phyloP scores from a whole-genome alignment of 1,140 invertebrate genomes.

The Drepana arcuata region DNA sequence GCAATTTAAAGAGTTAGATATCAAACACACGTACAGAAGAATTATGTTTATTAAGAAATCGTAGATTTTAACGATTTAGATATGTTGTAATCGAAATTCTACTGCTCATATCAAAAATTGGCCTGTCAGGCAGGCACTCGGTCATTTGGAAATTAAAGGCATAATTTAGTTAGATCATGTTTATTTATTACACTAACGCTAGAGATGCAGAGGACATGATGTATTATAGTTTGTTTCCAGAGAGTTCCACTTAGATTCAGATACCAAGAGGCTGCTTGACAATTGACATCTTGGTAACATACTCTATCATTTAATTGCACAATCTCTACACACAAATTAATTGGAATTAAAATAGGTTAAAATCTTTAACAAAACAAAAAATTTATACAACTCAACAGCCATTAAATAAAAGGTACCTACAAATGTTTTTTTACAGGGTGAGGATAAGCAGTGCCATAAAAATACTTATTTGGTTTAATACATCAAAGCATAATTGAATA shows the following conservation, averaged over 20 bases:
- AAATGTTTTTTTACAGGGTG: slow-evolving; percentile 4
- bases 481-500: slow-evolving; percentile 11
- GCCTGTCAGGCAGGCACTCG: too few relatives aligned
- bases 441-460: slow-evolving; percentile 10
- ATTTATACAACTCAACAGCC: slow-evolving; percentile 13
- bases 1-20: too few relatives aligned
- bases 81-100: too few relatives aligned
- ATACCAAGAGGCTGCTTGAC: too few relatives aligned
- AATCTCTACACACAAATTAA: slow-evolving; percentile 17
- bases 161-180: slow-evolving; percentile 43
- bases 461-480: slow-evolving; percentile 6
- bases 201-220: slow-evolving; percentile 54
- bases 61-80: too few relatives aligned
- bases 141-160: too few relatives aligned
- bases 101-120: too few relatives aligned
- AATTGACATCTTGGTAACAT: slow-evolving; percentile 63
- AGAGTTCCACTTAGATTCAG: too few relatives aligned
- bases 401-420: slow-evolving; percentile 9
- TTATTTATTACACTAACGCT: slow-evolving; percentile 53
- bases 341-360: slow-evolving; percentile 8
- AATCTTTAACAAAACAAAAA: slow-evolving; percentile 24
- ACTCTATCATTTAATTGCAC: slow-evolving; percentile 15
- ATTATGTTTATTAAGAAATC: too few relatives aligned
- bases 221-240: slow-evolving; percentile 37
- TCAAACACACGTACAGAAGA: too few relatives aligned